Base-by-base conservation (phyloP, 2,888 invertebrate genomes). In the Rhamnusium bicolor region DNA sequence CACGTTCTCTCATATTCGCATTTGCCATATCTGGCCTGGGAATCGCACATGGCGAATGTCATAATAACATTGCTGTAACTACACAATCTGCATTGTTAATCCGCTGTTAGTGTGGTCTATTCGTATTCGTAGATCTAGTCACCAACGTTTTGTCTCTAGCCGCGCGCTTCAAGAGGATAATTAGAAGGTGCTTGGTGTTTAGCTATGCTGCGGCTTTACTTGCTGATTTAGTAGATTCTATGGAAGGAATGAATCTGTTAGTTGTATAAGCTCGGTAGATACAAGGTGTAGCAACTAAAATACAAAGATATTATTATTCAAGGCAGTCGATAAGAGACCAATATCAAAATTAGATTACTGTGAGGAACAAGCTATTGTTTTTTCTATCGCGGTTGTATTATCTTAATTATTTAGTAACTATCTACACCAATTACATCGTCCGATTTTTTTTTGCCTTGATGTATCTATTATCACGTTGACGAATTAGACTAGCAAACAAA, bases 21-120 rank as follows among this genome's bases (percentile, higher is more conserved):
- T 60, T 12, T 27, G 27, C 18, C 29, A 18, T 65, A 65, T 65
- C 65, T 65, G 29, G 29, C 53, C 19, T 24, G 58, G 58, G 60
- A 68, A 72, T 72, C 72, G 60, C 67, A 67, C 67, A 67, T 53
- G 61, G 60, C 67, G 54, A 67, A 72, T 61, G 72, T 72, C 72
- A 72, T 72, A 72, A 72, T 67, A 72, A 72, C 60, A 60, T 66
- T 60, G 71, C 66, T 58, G 65, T 71, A 62, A 69, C 72, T 72
- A 69, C 72, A 72, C 69, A 72, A 72, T 72, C 72, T 69, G 69
- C 72, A 69, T 47, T 69, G 72, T 72, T 72, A 72, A 72, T 72
- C 72, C 69, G 63, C 66, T 54, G 69, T 62, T 63, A 63, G 61
- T 58, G 71, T 56, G 72, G 67, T 68, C 58, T 56, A 56, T 70